Percentiles rank a stretch among this genome's conserved stretches.
These are phyloP conservation scores for Diploptera punctata DNA, from an alignment of 2,888 invertebrate genomes.

Conservation along the genomic window DNA sequence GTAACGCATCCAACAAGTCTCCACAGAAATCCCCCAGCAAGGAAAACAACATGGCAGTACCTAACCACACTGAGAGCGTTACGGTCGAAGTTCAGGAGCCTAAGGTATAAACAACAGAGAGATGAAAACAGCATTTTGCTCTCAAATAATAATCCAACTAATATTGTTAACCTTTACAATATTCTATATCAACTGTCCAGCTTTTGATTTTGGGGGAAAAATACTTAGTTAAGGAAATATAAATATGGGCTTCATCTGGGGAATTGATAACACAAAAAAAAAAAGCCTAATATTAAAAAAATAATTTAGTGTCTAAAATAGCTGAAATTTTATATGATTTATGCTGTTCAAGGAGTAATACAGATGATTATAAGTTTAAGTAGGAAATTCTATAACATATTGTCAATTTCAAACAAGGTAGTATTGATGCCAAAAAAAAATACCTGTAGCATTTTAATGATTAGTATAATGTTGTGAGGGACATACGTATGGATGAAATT, in stretches of 20 bases:
- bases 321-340: neutral
- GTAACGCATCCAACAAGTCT: conserved; percentile 75
- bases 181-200: neutral
- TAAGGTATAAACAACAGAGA: conserved; percentile 12
- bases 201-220: neutral
- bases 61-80: conserved; percentile 65
- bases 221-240: neutral
- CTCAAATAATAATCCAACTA: neutral
- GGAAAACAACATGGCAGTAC: conserved; percentile 52
- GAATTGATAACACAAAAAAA: neutral
- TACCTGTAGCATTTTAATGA: neutral
- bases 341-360: neutral
- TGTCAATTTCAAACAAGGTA: neutral
- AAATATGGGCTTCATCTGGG: neutral
- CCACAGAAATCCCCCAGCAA: conserved; percentile 61
- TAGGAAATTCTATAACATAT: neutral
- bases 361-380: neutral
- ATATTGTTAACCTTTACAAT: neutral
- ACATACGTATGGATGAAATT: no score
- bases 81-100: conserved; percentile 80
- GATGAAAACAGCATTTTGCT: no score
- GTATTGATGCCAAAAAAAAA: conserved; percentile 6
- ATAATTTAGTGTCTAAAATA: neutral
- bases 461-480: no score
- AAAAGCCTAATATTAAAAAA: neutral